These are phyloP conservation scores for Cantharis flavilabris DNA, from an alignment of 2,888 invertebrate species.

Conservation along the genomic window DNA sequence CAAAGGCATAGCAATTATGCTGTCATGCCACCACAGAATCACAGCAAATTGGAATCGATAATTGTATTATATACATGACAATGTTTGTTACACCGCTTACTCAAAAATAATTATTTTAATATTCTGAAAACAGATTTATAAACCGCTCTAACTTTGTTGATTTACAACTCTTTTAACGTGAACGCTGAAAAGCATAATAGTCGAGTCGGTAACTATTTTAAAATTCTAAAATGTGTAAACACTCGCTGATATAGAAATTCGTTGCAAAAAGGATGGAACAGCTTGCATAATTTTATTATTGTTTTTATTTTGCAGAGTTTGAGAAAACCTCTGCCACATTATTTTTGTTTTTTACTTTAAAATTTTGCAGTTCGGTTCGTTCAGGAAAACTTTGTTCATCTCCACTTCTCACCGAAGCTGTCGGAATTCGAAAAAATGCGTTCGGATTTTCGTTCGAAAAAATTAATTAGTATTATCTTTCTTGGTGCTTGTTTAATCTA, in stretches of 20 bases:
- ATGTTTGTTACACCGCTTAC: neutral
- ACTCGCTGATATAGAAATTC: neutral
- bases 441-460: neutral
- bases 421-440: neutral
- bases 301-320: neutral
- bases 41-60: constrained; percentile 1
- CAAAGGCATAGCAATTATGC: constrained; percentile 3
- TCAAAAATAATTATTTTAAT: neutral
- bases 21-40: constrained; percentile 1
- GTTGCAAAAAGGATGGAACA: neutral
- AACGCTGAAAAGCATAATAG: neutral
- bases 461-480: neutral
- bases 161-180: neutral
- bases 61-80: neutral
- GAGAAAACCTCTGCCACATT: neutral
- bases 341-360: neutral
- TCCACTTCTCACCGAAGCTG: neutral
- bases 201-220: neutral
- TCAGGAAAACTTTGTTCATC: no score
- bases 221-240: neutral
- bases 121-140: neutral
- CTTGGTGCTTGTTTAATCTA: neutral
- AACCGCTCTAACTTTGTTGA: neutral
- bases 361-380: no score
- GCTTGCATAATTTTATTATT: neutral